Evolutionary conservation across 2,113 vertebrate species (phyloP).

Genomic region (Rhea americana): DNA sequence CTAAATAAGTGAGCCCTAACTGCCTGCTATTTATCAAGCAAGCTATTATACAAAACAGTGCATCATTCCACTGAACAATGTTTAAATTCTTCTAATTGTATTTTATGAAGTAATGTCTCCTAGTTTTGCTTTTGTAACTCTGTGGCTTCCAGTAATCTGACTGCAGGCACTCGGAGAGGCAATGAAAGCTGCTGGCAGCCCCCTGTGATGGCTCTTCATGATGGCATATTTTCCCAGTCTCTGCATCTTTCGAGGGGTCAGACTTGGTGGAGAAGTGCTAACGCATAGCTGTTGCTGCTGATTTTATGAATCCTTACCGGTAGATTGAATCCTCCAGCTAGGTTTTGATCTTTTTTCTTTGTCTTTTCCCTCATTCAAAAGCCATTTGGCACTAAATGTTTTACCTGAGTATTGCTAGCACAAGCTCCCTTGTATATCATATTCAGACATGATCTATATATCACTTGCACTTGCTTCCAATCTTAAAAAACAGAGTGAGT

Average conservation of each 20-base stretch:
- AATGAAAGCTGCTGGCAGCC: not conserved
- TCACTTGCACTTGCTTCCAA: not conserved
- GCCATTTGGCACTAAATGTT: not conserved
- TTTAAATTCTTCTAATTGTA: slow-evolving; percentile 23
- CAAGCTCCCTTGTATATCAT: not conserved
- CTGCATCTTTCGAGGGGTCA: not conserved
- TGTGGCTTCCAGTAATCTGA: not conserved
- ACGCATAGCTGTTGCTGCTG: not conserved
- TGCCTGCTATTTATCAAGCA: slow-evolving; percentile 46
- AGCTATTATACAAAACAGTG: not conserved
- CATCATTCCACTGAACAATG: not conserved
- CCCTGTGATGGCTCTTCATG: not conserved
- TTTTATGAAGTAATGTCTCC: not conserved
- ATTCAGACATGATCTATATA: not conserved
- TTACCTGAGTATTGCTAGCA: not conserved
- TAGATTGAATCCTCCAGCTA: not conserved
- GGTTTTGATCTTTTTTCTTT: not conserved
- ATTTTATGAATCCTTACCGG: not conserved
- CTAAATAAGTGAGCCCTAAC: slow-evolving; percentile 40
- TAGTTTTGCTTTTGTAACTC: not conserved
- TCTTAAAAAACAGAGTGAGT: not conserved
- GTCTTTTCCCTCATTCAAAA: not conserved
- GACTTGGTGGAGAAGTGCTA: not conserved
- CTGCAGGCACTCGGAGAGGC: not conserved
- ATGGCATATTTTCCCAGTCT: not conserved